These are phyloP conservation scores for Typhlomys cinereus DNA, from an alignment of 2,113 vertebrate species.

Conservation along the genomic window DNA sequence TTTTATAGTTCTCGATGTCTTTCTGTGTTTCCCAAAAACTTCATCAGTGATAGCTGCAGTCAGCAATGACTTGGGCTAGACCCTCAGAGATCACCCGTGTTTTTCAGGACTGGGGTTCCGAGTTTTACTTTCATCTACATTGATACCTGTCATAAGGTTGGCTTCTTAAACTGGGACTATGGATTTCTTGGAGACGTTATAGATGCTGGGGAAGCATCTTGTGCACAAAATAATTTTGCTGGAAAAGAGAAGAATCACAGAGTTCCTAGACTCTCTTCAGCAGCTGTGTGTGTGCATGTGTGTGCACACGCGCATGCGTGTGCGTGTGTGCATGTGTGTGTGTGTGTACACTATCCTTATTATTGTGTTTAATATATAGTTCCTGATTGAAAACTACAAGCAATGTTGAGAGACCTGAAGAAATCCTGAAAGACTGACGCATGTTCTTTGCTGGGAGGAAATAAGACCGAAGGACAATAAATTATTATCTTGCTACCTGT, in stretches of 20 bases:
- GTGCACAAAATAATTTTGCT: slow-evolving; percentile 28
- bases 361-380: neutral
- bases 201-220: neutral
- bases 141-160: neutral
- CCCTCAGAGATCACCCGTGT: neutral
- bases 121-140: neutral
- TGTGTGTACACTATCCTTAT: neutral
- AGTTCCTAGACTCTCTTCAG: neutral
- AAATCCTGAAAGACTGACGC: neutral
- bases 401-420: slow-evolving; percentile 11
- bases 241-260: neutral
- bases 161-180: slow-evolving; percentile 4
- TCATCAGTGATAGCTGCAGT: neutral
- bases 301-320: too few relatives aligned
- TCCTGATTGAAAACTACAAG: slow-evolving; percentile 14
- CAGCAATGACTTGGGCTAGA: slow-evolving; percentile 3
- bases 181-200: neutral
- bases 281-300: too few relatives aligned
- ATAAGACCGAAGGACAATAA: neutral
- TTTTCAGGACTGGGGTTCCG: slow-evolving; percentile 1
- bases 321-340: too few relatives aligned
- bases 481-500: neutral
- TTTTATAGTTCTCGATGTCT: slow-evolving; percentile 29
- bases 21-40: slow-evolving; percentile 7
- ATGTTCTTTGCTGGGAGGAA: neutral